Evolutionary conservation across 2,113 vertebrate species (phyloP), one percentile per base, ranked within the genome.

Genomic region (Ageneiosus marmoratus): DNA sequence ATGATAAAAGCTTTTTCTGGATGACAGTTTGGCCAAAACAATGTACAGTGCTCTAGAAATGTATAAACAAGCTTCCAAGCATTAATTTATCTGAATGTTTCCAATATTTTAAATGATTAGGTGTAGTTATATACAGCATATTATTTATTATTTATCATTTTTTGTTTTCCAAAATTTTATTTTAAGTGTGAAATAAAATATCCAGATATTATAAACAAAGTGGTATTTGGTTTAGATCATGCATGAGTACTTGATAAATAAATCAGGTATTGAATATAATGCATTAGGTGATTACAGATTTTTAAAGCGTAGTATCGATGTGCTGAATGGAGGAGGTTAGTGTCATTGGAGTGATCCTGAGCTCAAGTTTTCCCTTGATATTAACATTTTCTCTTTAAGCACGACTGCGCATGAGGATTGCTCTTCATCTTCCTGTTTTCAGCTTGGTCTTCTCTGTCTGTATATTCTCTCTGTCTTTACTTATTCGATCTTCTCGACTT

Each of bases 341-440:
- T 78, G 62, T 77, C 22, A 34, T 58, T 77, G 79, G 56, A 37
- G 77, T 88, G 85, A 85, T 86, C 85, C 84, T 32, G 13, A 81
- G 48, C 51, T 44, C 29, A 75, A 27, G 34, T 3, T 60, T 72
- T 53, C 80, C 44, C 46, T 15, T 70, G 60, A 82, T 53, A 56
- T 77, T 83, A 86, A 86, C 75, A 5, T 74, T 82, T 84, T 79
- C 79, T 76, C 73, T 65, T 83, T 44, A 69, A 72, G 27, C 41
- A 65, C 83, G 87, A 82, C 85, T 82, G 37, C 56, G 82, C 80
- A 74, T 86, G 85, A 87, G 81, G 84, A 88, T 34, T 84, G 77
- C 44, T 3, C 48, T 82, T 41, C 27, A 37, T 60, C 44, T n/a
- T 9, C 55, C 55, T 51, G 74, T 29, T 0, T 86, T 50, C 48